These are phyloP conservation scores for Pseudeuparius sepicola DNA, from an alignment of 2,888 invertebrate species.

Conservation along the genomic window DNA sequence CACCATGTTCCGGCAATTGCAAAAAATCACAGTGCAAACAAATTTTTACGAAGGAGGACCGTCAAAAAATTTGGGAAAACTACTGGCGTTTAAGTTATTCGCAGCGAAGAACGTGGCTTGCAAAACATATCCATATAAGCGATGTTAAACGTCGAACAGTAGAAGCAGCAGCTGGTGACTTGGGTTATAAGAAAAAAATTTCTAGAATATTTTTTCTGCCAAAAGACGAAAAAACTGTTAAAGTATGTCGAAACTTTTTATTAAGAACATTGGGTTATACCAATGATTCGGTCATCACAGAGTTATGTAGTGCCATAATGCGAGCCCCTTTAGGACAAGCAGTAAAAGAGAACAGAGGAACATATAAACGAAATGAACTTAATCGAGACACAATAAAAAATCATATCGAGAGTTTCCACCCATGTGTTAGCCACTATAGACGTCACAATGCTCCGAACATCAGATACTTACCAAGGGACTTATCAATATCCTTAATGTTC, in stretches of 20 bases:
- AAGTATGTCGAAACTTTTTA: conserved; percentile 13
- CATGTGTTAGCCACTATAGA: conserved; percentile 13
- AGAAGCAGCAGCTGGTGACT: background rate
- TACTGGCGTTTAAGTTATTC: too few species aligned
- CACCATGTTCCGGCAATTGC: too few species aligned
- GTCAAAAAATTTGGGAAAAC: too few species aligned
- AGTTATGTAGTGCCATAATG: conserved; percentile 15
- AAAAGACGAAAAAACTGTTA: background rate
- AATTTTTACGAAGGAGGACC: too few species aligned
- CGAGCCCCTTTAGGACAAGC: conserved; percentile 3
- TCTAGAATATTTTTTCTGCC: background rate
- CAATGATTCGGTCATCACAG: conserved; percentile 18
- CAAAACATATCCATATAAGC: conserved; percentile 5
- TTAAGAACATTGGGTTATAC: conserved; percentile 17
- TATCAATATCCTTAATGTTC: conserved; percentile 11
- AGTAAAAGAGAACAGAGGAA: conserved; percentile 12
- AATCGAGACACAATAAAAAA: conserved; percentile 7
- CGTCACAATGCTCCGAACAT: conserved; percentile 12
- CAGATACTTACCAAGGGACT: conserved; percentile 11
- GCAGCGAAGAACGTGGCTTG: conserved; percentile 3
- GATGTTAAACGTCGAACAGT: too few species aligned
- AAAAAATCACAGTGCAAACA: too few species aligned
- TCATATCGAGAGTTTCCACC: too few species aligned
- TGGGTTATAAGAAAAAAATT: background rate
- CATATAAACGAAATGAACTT: background rate